phyloP scores from a whole-genome alignment of 1,140 invertebrate species.

The Leptonema lineaticorne region DNA sequence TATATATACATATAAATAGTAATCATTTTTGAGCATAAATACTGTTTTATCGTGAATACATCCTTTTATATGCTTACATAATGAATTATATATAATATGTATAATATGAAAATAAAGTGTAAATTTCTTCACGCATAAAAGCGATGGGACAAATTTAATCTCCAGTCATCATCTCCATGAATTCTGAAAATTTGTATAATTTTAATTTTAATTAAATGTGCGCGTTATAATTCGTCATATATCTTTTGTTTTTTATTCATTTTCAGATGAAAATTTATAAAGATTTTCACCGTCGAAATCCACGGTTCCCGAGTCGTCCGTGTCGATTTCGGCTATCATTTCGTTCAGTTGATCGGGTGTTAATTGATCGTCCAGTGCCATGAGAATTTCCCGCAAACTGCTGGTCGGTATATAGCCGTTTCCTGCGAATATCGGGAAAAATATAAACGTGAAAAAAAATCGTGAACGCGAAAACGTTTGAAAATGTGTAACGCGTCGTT shows the following conservation, averaged over 20 bases:
- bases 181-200: conserved; percentile 59
- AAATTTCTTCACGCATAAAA: too few relatives aligned
- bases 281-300: conserved; percentile 82
- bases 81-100: too few relatives aligned
- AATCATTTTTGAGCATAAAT: too few relatives aligned
- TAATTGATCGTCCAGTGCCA: conserved; percentile 77
- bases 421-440: conserved; percentile 51
- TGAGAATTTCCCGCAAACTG: conserved; percentile 74
- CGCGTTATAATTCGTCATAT: too few relatives aligned
- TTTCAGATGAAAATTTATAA: too few relatives aligned
- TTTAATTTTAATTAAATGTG: conserved; percentile 19
- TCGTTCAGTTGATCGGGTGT: conserved; percentile 79
- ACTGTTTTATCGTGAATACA: too few relatives aligned
- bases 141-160: conserved; percentile 51
- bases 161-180: conserved; percentile 76
- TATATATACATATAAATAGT: too few relatives aligned
- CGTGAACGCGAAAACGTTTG: too few relatives aligned
- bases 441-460: not conserved
- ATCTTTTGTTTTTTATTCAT: too few relatives aligned
- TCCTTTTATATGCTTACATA: too few relatives aligned
- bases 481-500: too few relatives aligned
- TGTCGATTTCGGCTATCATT: conserved; percentile 84
- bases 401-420: conserved; percentile 83
- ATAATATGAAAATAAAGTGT: too few relatives aligned
- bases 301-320: conserved; percentile 78